A percentile compares a stretch with the other conserved stretches of the same genome.
phyloP scores from a whole-genome alignment of 2,888 invertebrate species.

The Plebejus anna region DNA sequence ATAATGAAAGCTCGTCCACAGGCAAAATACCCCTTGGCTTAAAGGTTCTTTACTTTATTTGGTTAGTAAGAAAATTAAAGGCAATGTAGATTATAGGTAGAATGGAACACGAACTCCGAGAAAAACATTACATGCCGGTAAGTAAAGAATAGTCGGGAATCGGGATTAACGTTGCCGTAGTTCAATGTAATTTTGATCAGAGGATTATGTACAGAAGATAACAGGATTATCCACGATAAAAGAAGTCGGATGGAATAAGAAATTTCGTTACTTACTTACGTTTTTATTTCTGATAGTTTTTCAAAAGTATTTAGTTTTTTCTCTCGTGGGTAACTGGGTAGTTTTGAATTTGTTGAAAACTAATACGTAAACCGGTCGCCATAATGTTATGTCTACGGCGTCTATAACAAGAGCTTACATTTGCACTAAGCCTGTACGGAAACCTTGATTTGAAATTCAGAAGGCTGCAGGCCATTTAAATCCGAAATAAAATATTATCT shows the following conservation, averaged over 20 bases:
- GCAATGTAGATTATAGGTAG: conserved; percentile 1
- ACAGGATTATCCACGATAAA: conserved; percentile 3
- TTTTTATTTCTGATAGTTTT: not conserved
- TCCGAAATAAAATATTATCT: too few relatives aligned
- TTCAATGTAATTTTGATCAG: not conserved
- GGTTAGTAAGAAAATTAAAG: conserved; percentile 24
- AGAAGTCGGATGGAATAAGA: conserved; percentile 36
- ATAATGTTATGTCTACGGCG: not conserved
- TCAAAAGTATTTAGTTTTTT: not conserved
- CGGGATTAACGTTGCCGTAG: not conserved
- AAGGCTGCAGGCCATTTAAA: too few relatives aligned
- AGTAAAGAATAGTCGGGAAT: not conserved
- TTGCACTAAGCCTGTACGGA: not conserved
- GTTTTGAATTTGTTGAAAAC: not conserved
- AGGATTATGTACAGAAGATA: not conserved
- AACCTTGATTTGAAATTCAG: too few relatives aligned
- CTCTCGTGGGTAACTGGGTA: not conserved
- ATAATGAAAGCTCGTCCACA: conserved; percentile 52
- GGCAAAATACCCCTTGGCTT: conserved; percentile 53
- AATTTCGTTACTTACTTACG: not conserved
- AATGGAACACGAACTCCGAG: not conserved
- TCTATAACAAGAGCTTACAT: not conserved
- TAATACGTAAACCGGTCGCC: not conserved
- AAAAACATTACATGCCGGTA: not conserved
- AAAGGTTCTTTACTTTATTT: not conserved